phyloP scores from a whole-genome alignment of 2,113 vertebrate genomes.

The Prunella himalayana region DNA sequence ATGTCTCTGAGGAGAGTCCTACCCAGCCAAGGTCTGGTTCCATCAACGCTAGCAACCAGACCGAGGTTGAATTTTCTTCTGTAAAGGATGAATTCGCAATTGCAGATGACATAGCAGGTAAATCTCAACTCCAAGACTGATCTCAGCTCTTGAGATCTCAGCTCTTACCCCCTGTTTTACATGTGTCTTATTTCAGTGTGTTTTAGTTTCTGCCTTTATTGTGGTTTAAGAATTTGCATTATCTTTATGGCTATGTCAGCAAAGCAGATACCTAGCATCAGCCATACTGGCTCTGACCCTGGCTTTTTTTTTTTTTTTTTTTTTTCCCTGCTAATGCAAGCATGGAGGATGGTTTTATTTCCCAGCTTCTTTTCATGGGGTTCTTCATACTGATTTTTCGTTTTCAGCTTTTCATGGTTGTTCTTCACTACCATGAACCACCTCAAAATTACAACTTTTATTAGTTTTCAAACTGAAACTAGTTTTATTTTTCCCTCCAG shows the following conservation, averaged over 20 bases:
- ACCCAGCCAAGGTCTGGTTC: constrained; percentile 76
- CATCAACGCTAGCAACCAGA: constrained; percentile 81
- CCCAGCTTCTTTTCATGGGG: neutral
- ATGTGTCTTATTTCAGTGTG: neutral
- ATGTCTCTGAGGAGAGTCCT: constrained; percentile 82
- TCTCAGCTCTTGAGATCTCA: neutral
- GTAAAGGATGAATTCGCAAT: constrained; percentile 85
- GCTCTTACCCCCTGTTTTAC: neutral
- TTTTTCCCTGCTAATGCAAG: neutral
- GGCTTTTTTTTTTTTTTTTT: neutral
- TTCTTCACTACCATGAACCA: neutral
- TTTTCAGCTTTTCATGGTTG: neutral
- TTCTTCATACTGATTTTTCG: neutral
- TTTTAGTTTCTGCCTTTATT: neutral
- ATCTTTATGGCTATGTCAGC: neutral
- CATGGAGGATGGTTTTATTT: neutral
- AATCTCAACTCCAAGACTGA: neutral
- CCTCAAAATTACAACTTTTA: neutral
- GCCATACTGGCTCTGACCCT: neutral
- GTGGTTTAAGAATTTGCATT: neutral
- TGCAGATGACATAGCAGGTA: constrained; percentile 87
- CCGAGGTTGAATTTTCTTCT: constrained; percentile 83
- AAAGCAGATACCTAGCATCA: neutral
- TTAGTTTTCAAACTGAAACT: neutral
- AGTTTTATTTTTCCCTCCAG: neutral